A percentile compares a stretch with the other conserved stretches of the same genome.
phyloP scores from a whole-genome alignment of 2,113 vertebrate genomes.

The Mormyrus lacerda region DNA sequence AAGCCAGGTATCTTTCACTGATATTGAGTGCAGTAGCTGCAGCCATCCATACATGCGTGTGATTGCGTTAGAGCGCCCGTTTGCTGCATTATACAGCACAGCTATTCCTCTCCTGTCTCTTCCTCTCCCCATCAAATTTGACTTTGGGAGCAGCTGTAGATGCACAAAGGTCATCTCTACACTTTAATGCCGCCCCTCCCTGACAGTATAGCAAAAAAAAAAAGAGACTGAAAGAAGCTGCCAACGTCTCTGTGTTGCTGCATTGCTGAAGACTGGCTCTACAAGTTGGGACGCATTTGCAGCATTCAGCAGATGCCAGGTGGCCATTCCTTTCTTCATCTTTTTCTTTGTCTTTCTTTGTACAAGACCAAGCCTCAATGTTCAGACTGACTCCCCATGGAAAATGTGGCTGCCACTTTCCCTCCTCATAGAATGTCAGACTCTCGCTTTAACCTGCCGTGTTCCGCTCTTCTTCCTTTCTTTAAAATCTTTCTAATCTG shows the following conservation, averaged over 20 bases:
- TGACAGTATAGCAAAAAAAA: neutral
- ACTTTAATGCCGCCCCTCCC: neutral
- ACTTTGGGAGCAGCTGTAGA: neutral
- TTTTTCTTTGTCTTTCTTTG: neutral
- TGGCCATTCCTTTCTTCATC: neutral
- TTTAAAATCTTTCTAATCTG: neutral
- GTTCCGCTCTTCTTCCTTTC: neutral
- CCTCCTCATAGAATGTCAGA: neutral
- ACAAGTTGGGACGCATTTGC: conserved; percentile 4
- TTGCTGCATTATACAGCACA: neutral
- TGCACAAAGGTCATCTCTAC: neutral
- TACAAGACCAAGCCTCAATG: neutral
- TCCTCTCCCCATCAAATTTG: neutral
- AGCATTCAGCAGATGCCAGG: neutral
- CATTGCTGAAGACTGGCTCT: neutral
- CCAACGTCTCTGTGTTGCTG: neutral
- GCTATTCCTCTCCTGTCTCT: neutral
- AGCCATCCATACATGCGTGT: neutral
- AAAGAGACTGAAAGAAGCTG: neutral
- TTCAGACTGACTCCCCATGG: neutral
- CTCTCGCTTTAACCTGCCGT: neutral
- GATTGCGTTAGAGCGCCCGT: neutral
- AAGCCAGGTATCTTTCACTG: neutral
- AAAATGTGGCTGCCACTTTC: neutral
- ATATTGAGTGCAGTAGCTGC: neutral